Percentiles rank a stretch among this genome's conserved stretches.
These are phyloP conservation scores for Eublepharis macularius DNA, from an alignment of 2,113 vertebrate genomes.

Conservation along the genomic window DNA sequence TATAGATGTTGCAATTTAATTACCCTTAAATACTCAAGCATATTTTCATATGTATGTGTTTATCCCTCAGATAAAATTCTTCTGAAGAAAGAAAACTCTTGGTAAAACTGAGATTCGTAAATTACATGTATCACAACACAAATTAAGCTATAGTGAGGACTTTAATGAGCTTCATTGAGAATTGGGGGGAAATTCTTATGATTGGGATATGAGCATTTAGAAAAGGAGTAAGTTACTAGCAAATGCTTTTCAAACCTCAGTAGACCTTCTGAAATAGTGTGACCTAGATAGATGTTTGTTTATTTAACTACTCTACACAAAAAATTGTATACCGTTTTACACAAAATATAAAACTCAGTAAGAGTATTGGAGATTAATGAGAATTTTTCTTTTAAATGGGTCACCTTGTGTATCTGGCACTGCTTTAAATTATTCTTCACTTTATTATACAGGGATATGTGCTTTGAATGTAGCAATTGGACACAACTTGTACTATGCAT, in stretches of 20 bases:
- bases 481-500: constrained; percentile 32
- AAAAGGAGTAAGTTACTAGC: constrained; percentile 29
- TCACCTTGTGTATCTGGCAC: constrained; percentile 7
- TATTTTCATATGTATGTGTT: neutral
- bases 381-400: neutral
- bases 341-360: neutral
- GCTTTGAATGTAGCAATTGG: constrained; percentile 22
- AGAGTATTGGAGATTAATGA: neutral
- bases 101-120: constrained; percentile 12
- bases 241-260: constrained; percentile 22
- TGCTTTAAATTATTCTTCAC: constrained; percentile 4
- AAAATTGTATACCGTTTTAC: neutral
- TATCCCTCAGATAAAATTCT: constrained; percentile 8
- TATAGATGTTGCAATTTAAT: neutral
- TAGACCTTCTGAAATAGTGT: neutral
- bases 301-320: constrained; percentile 10
- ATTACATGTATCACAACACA: constrained; percentile 20
- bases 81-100: constrained; percentile 17
- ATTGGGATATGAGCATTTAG: constrained; percentile 20
- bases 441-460: constrained; percentile 2
- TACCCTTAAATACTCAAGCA: neutral
- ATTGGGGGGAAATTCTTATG: neutral
- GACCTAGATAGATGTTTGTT: constrained; percentile 10
- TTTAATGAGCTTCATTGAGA: constrained; percentile 10
- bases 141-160: neutral